These are phyloP conservation scores for Cheiracanthium punctorium DNA, from an alignment of 2,888 invertebrate genomes.

Conservation along the genomic window DNA sequence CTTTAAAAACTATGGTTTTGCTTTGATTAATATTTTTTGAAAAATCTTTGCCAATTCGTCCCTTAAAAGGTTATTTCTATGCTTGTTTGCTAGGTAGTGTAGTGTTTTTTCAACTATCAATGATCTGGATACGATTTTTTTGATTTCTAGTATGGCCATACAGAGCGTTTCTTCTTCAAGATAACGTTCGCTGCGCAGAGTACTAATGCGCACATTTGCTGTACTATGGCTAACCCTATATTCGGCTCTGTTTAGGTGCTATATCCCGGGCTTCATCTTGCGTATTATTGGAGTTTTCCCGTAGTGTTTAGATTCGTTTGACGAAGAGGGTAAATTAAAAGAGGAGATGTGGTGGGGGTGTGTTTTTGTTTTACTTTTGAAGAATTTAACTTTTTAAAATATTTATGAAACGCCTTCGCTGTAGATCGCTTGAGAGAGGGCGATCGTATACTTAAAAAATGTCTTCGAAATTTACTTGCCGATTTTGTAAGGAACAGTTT, in stretches of 20 bases:
- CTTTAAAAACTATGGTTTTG: too few species aligned
- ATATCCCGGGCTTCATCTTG: slow-evolving; percentile 26
- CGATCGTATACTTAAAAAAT: neutral
- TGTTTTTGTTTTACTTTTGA: neutral
- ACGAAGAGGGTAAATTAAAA: slow-evolving; percentile 10
- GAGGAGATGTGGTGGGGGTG: neutral
- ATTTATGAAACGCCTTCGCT: neutral
- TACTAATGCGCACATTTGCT: neutral
- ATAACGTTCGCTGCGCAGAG: neutral
- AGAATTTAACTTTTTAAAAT: neutral
- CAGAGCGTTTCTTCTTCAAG: neutral
- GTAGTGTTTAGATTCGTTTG: neutral
- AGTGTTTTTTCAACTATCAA: too few species aligned
- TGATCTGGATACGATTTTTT: too few species aligned
- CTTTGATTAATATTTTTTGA: too few species aligned
- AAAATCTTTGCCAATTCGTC: too few species aligned
- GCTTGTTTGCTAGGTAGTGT: too few species aligned
- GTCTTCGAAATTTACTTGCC: slow-evolving; percentile 23
- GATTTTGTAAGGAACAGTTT: slow-evolving; percentile 48
- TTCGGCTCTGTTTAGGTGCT: slow-evolving; percentile 4
- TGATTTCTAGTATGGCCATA: neutral
- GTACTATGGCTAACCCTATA: slow-evolving; percentile 3
- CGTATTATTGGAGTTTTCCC: slow-evolving; percentile 23
- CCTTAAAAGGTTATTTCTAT: too few species aligned
- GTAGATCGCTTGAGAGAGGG: neutral